Evolutionary conservation across 2,888 invertebrate genomes (phyloP).

Genomic region (Athetis lepigone): DNA sequence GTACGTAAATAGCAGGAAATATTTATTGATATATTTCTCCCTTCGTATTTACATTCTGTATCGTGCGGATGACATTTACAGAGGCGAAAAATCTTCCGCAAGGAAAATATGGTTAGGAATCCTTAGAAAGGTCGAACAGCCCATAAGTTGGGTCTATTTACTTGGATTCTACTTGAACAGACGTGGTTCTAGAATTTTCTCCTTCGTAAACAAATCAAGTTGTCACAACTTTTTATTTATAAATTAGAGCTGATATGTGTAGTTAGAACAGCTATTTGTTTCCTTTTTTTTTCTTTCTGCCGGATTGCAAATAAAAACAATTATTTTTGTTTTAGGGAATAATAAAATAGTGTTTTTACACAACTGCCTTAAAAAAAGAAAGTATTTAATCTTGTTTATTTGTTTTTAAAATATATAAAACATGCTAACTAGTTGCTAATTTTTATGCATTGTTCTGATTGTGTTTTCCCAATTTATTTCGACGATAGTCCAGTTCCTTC

Average conservation of each 20-base stretch:
- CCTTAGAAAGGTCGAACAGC: not conserved
- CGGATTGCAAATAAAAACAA: too few species aligned
- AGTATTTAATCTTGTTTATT: too few species aligned
- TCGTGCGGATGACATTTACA: slow-evolving; percentile 17
- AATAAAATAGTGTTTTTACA: too few species aligned
- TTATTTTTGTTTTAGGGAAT: too few species aligned
- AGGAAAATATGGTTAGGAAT: slow-evolving; percentile 37
- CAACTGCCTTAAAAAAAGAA: too few species aligned
- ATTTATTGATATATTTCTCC: slow-evolving; percentile 11
- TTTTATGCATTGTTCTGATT: too few species aligned
- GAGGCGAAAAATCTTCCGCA: slow-evolving; percentile 22
- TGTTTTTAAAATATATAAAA: too few species aligned
- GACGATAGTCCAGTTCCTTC: not conserved
- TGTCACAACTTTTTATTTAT: not conserved
- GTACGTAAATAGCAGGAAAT: slow-evolving; percentile 10
- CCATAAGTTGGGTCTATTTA: slow-evolving; percentile 12
- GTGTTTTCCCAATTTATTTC: not conserved
- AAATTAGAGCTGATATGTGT: not conserved
- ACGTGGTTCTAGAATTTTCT: not conserved
- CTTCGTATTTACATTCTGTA: slow-evolving; percentile 30
- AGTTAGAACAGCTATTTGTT: too few species aligned
- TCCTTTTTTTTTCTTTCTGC: too few species aligned
- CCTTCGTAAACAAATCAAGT: not conserved
- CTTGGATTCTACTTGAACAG: slow-evolving; percentile 5
- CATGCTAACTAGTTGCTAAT: too few species aligned